Evolutionary conservation across 2,797 vertebrate genomes (phyloP), one percentile per base, ranked within the genome.

Genomic region (Setipinna tenuifilis): DNA sequence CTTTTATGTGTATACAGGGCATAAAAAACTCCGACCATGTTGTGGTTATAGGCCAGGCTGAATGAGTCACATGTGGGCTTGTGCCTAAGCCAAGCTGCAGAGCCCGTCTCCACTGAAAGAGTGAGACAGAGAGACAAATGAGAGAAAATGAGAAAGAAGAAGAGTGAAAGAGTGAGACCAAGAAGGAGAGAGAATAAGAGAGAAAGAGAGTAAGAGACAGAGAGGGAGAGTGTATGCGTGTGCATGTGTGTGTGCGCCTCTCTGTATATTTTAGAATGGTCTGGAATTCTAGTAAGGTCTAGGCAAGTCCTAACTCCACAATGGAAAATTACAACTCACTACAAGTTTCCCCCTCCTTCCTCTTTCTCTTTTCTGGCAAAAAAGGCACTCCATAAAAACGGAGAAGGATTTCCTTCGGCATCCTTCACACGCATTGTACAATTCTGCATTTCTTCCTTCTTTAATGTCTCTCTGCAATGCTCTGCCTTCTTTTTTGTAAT

Each of bases 261-360:
- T 54, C 50, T 54, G 50, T 61, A 61, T 12, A 23, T 17, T 23
- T 16, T 25, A 23, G 61, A 23, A 10, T 65, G n/a, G 61, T 23
- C n/a, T 62, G n/a, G 61, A 23, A 23, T 62, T n/a, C 21, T 23
- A 12, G 65, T 28, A 16, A 28, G 14, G 17, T 5, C n/a, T 25
- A 11, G 25, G 61, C 61, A 65, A 62, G 59, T 23, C n/a, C 6
- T 62, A 62, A 65, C n/a, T 23, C 10, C 61, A 65, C n/a, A 25
- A 23, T 65, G 61, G 61, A 65, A 65, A 65, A 65, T 25, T 65
- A 83, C 82, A 28, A 46, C 28, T 44, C 81, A 28, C 50, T 58
- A 61, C 50, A 58, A 83, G 35, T 57, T 25, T 44, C 35, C 78
- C 17, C 46, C 46, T 50, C 35, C 35, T 81, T 65, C 61, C 61